These are phyloP conservation scores for Spongia lamella DNA, from an alignment of 37 sponge, comb jelly and placozoan genomes.

Conservation along the genomic window DNA sequence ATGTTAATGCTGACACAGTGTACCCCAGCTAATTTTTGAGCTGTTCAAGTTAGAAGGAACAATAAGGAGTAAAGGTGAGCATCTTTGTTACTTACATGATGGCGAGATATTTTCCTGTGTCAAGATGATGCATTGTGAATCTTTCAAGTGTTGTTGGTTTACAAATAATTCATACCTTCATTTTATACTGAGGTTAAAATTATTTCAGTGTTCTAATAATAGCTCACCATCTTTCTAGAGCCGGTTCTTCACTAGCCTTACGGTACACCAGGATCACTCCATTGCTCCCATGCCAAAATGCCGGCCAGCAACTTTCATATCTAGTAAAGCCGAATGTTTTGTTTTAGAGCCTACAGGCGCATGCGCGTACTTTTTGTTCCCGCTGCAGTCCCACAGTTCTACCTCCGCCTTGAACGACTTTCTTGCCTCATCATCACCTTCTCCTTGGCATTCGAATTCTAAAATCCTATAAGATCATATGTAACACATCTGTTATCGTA, in stretches of 20 bases:
- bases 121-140: constrained; percentile 55
- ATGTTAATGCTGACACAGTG: constrained; percentile 22
- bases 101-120: constrained; percentile 22
- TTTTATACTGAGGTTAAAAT: background rate
- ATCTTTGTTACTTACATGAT: background rate
- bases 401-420: constrained; percentile 53
- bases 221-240: constrained; percentile 64
- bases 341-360: background rate
- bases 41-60: constrained; percentile 1
- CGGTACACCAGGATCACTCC: constrained; percentile 73
- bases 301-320: constrained; percentile 86
- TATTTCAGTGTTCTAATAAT: background rate
- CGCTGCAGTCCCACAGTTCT: constrained; percentile 85
- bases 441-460: constrained; percentile 73
- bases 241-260: constrained; percentile 38
- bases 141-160: constrained; percentile 44
- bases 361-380: constrained; percentile 56
- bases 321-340: background rate
- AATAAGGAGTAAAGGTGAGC: background rate
- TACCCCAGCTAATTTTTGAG: constrained; percentile 20
- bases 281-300: constrained; percentile 61
- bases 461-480: constrained; percentile 32
- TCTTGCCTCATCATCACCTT: constrained; percentile 15
- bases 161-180: constrained; percentile 69
- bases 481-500: too few species aligned